These are phyloP conservation scores for Elachura formosa DNA, from an alignment of 2,113 vertebrate genomes.

Conservation along the genomic window DNA sequence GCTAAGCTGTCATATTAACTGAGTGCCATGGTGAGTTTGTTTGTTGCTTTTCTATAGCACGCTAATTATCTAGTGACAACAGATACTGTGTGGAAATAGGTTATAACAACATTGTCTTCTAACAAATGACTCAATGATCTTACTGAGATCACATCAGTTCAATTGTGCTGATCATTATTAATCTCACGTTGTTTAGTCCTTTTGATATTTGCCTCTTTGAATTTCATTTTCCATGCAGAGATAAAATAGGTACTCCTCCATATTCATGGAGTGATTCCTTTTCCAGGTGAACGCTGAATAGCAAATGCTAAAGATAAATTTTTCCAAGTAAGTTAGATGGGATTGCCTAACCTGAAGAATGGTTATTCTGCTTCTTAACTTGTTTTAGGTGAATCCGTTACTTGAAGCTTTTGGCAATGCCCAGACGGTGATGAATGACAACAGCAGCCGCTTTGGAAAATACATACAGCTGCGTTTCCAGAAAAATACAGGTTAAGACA, in stretches of 20 bases:
- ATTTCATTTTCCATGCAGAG: neutral
- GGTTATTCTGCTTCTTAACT: neutral
- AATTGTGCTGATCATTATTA: neutral
- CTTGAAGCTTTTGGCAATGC: conserved; percentile 81
- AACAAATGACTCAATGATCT: neutral
- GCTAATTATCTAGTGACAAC: neutral
- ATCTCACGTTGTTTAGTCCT: neutral
- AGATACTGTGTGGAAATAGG: neutral
- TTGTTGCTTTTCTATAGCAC: neutral
- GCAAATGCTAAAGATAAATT: neutral
- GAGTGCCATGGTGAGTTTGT: neutral
- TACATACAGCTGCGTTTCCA: conserved; percentile 78
- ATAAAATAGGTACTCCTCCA: neutral
- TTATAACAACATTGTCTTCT: neutral
- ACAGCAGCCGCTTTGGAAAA: conserved; percentile 76
- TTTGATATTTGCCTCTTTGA: neutral
- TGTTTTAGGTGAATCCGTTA: conserved; percentile 72
- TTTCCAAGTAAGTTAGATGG: neutral
- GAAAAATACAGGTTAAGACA: conserved; percentile 65
- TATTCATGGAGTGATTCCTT: neutral
- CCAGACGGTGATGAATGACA: conserved; percentile 79
- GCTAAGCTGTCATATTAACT: neutral
- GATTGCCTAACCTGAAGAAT: neutral
- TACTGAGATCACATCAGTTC: neutral
- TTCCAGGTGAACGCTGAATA: neutral